Evolutionary conservation across 1,140 invertebrate species (phyloP), one percentile per base, ranked within the genome.

Genomic region (Trichogramma pretiosum): DNA sequence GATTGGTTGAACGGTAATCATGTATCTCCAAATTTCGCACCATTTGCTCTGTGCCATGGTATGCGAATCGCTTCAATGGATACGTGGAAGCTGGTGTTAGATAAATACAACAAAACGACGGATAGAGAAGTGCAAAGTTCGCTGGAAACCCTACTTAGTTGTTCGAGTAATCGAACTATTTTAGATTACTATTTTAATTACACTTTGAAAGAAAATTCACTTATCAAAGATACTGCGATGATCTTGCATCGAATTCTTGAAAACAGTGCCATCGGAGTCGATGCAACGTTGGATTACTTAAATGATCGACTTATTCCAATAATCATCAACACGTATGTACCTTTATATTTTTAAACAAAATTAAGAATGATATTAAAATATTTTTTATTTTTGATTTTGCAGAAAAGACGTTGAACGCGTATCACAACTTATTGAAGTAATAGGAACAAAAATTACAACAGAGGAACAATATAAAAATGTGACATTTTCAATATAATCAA

Each of bases 21-120:
- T 1, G 13, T 59, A 72, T 64, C 81, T 74, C 33, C 76, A 58
- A 58, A 87, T 81, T 21, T 83, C 72, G 50, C 75, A 73, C 58
- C 74, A 73, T 62, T 79, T 78, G 58, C 79, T 14, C 61, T 74
- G 37, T 77, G 81, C 37, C 72, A 72, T 65, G 84, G 83, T 46
- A 70, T 72, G 1, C 79, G 81, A 17, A 75, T 75, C 60, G 82
- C 83, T 30, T 77, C 63, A 17, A 65, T 65, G 50, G 77, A 75
- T 43, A 80, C 78, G 54, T 85, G 82, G 54, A 63, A 67, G 52
- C 81, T 77, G 56, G 78, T 83, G 56, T 76, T 82, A 0, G 76
- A 76, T 22, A 72, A 63, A 14, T 72, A 74, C 41, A 74, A 73
- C n/a, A 74, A 58, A 53, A 82, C 76, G 50, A 77, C 81, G 0